These are phyloP conservation scores for Hydrolagus colliei DNA, from an alignment of 2,797 vertebrate genomes.

Conservation along the genomic window DNA sequence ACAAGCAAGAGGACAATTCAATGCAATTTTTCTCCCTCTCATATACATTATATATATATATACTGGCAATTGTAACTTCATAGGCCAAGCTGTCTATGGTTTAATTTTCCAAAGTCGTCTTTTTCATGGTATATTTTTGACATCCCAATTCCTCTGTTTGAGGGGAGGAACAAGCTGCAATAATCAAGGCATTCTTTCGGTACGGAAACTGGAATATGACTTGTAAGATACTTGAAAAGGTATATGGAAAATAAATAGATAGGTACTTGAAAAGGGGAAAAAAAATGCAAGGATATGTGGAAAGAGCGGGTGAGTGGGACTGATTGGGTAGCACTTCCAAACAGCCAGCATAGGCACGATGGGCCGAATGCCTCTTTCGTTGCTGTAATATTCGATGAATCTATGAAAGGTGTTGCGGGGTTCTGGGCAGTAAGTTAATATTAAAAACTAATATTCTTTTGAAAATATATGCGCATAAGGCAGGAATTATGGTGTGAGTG, in stretches of 20 bases:
- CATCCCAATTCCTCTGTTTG: not conserved
- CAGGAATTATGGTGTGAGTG: not conserved
- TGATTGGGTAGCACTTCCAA: too few relatives aligned
- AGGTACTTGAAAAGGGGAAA: too few relatives aligned
- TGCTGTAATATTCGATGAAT: too few relatives aligned
- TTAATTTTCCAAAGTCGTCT: not conserved
- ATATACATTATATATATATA: too few relatives aligned
- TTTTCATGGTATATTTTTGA: not conserved
- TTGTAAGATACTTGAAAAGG: too few relatives aligned
- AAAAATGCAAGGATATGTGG: too few relatives aligned
- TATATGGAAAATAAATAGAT: too few relatives aligned
- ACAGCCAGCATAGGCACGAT: too few relatives aligned
- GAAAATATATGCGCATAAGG: not conserved
- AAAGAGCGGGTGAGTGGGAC: too few relatives aligned
- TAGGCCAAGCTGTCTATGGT: not conserved
- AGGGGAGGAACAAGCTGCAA: not conserved
- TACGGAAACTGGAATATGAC: not conserved
- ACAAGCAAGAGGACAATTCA: too few relatives aligned
- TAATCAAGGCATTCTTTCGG: not conserved
- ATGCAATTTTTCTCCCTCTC: too few relatives aligned
- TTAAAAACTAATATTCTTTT: constrained; percentile 12
- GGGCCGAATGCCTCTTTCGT: too few relatives aligned
- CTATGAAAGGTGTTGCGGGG: not conserved
- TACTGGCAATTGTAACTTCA: not conserved
- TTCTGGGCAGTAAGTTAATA: not conserved